Base-by-base conservation (phyloP, 2,113 vertebrate species). In the Arenaria interpres region DNA sequence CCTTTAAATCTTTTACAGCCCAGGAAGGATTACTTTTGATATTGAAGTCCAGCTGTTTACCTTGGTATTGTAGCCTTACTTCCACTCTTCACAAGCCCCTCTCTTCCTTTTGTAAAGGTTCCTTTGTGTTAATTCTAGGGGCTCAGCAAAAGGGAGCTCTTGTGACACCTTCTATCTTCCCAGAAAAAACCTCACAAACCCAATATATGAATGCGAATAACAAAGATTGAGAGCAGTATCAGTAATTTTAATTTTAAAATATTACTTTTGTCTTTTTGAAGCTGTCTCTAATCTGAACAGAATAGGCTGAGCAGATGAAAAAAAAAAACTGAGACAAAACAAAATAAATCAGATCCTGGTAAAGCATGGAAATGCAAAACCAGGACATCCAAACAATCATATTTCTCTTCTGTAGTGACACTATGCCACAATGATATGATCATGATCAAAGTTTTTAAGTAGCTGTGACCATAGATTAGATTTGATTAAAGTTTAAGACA, bases 231-330 rank as follows among this genome's bases (percentile, higher is more conserved):
- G 56, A 87, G 20, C 17, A 78, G 24, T 48, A 72, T 56, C 18
- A 23, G 46, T 60, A 64, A 75, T 71, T 92, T 86, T 64, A 81
- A 90, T 90, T 84, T 75, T 5, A 96, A 93, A 95, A 85, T 68
- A 92, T 17, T 74, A 76, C 74, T 90, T 92, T 81, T 74, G 66
- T 87, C 74, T 92, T 94, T 88, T 72, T 78, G 60, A 89, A 94
- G 86, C 46, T 95, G 76, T 80, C 79, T 88, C 25, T 7, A 67
- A 57, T 33, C 46, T 68, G 89, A 92, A 53, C 39, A 76, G 51
- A 92, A 92, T 37, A 90, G 39, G 66, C 30, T 84, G 88, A 87
- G 48, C 33, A 81, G 77, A 81, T 54, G n/a, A n/a, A 74, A 86
- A 85, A 88, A 54, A 53, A 53, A 88, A 88, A 21, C 12, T 10